Percentiles rank a stretch among this genome's conserved stretches.
Evolutionary conservation across 1,140 invertebrate genomes (phyloP).

Genomic region (Cardiocondyla obscurior): DNA sequence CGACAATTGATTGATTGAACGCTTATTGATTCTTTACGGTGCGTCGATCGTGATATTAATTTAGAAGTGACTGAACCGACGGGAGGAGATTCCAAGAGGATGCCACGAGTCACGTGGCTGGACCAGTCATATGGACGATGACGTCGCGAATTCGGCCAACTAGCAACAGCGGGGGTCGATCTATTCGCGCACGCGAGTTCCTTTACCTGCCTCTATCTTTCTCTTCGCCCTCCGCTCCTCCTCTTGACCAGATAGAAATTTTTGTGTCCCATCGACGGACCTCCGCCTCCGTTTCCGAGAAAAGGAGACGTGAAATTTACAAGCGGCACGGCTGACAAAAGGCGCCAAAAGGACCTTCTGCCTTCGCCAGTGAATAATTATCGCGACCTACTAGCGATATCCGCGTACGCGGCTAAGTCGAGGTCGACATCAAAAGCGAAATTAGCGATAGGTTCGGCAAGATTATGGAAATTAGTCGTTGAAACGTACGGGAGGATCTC

Average conservation of each 20-base stretch:
- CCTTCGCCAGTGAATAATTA: slow-evolving; percentile 46
- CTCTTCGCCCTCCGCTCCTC: background rate
- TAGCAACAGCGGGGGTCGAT: slow-evolving; percentile 42
- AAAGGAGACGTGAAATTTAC: slow-evolving; percentile 27
- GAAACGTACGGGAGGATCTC: background rate
- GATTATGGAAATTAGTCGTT: slow-evolving; percentile 37
- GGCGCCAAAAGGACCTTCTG: slow-evolving; percentile 35
- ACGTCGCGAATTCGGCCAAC: slow-evolving; percentile 43
- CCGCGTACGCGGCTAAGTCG: background rate
- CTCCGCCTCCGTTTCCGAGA: slow-evolving; percentile 23
- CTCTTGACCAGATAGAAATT: slow-evolving; percentile 52
- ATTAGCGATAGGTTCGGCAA: slow-evolving; percentile 23
- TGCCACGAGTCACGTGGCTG: slow-evolving; percentile 13
- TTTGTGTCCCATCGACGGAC: slow-evolving; percentile 33
- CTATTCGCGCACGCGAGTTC: slow-evolving; percentile 38
- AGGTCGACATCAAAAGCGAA: slow-evolving; percentile 31
- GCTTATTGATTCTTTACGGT: background rate
- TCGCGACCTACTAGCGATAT: slow-evolving; percentile 16
- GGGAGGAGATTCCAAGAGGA: background rate
- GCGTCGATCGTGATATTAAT: slow-evolving; percentile 13
- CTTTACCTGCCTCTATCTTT: slow-evolving; percentile 32
- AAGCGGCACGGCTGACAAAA: slow-evolving; percentile 40
- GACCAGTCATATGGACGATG: slow-evolving; percentile 37
- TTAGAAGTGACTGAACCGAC: slow-evolving; percentile 9
- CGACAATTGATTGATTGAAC: background rate